Evolutionary conservation across 30 jellyfish, hydroid and myxozoan species (phyloP).

Genomic region (Aurelia sp.): DNA sequence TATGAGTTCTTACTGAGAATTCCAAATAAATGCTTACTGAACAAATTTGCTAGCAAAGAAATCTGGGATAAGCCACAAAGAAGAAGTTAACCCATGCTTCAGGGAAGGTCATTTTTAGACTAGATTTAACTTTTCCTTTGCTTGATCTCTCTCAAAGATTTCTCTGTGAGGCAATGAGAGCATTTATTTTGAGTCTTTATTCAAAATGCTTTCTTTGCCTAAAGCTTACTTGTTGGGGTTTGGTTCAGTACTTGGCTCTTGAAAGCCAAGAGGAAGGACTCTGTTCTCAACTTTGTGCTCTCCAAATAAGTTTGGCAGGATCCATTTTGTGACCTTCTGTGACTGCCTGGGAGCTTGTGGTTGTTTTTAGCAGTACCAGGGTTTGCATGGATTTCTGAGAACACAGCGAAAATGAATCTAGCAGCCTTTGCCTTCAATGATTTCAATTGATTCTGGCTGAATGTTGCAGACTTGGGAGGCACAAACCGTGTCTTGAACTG

Average conservation of each 20-base stretch:
- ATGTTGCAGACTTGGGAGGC: not conserved
- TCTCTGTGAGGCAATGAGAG: too few species aligned
- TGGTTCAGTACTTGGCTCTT: not conserved
- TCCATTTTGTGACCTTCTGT: not conserved
- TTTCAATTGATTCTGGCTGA: not conserved
- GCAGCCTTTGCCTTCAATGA: not conserved
- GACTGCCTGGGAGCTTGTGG: not conserved
- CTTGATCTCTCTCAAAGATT: too few species aligned
- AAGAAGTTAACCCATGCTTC: too few species aligned
- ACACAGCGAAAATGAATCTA: not conserved
- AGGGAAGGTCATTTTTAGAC: too few species aligned
- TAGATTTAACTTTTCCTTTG: too few species aligned
- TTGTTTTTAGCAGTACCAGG: not conserved
- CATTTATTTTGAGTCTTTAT: too few species aligned
- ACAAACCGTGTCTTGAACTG: not conserved
- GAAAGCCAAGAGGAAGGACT: conserved; percentile 1
- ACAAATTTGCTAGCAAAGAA: too few species aligned
- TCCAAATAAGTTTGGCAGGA: not conserved
- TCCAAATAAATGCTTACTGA: too few species aligned
- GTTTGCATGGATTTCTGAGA: not conserved
- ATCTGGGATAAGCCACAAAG: too few species aligned
- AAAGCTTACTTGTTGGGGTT: too few species aligned
- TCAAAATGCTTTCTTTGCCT: too few species aligned
- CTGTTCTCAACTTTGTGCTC: not conserved
- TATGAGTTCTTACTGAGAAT: too few species aligned